Percentiles rank a stretch among this genome's conserved stretches.
Evolutionary conservation across 2,113 vertebrate species (phyloP).

Genomic region (Campylomormyrus numenius): DNA sequence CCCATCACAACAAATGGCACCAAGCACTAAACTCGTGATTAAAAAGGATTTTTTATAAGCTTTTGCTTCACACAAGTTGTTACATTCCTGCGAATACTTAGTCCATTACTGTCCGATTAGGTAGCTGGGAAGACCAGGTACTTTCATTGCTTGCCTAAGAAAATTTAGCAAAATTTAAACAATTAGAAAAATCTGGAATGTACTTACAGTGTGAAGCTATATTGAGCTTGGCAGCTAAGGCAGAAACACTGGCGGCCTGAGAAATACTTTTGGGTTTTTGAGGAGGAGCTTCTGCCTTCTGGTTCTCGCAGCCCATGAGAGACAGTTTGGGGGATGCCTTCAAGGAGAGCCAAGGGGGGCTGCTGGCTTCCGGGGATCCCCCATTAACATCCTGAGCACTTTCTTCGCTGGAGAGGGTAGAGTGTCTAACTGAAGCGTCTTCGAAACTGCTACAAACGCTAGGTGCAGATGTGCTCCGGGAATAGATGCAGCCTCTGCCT

Average conservation of each 20-base stretch:
- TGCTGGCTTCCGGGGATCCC: constrained; percentile 24
- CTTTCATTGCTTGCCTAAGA: neutral
- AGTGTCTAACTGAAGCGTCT: constrained; percentile 41
- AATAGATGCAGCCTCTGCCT: constrained; percentile 47
- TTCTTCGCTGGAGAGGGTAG: constrained; percentile 42
- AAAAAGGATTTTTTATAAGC: neutral
- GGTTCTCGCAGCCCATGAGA: constrained; percentile 43
- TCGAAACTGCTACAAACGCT: constrained; percentile 50
- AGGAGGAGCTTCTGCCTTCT: neutral
- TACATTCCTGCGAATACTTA: neutral
- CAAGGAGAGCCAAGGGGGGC: neutral
- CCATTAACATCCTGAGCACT: constrained; percentile 31
- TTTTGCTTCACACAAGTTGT: neutral
- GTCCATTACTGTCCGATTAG: neutral
- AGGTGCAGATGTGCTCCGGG: constrained; percentile 33
- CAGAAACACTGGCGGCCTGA: constrained; percentile 7
- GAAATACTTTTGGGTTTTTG: neutral
- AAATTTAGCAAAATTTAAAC: neutral
- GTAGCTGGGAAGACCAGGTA: neutral
- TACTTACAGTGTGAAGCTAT: constrained; percentile 50
- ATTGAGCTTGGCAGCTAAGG: constrained; percentile 28
- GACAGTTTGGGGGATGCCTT: constrained; percentile 30
- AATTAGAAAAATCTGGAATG: neutral
- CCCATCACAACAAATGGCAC: neutral
- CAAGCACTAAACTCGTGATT: neutral